phyloP scores from a whole-genome alignment of 2,797 vertebrate genomes.

The Myioborus miniatus region DNA sequence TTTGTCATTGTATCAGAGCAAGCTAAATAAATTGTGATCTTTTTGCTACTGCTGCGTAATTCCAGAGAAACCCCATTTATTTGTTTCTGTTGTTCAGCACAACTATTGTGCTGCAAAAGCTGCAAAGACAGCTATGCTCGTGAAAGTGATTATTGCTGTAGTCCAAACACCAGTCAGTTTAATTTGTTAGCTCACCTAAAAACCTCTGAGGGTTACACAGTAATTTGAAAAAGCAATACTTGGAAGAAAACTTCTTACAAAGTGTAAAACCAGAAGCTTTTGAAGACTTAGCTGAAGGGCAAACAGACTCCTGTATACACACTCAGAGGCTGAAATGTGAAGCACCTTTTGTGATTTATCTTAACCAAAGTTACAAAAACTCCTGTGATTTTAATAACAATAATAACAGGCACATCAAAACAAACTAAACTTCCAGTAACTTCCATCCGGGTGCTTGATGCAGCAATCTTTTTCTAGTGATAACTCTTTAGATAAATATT shows the following conservation, averaged over 20 bases:
- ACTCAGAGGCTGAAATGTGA: background rate
- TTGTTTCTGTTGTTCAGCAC: background rate
- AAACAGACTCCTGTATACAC: background rate
- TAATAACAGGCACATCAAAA: background rate
- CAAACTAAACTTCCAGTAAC: background rate
- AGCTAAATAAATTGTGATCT: background rate
- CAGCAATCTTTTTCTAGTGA: background rate
- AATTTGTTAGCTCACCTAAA: background rate
- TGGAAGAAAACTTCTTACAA: background rate
- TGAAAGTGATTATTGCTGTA: background rate
- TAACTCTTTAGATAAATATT: background rate
- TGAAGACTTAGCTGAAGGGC: background rate
- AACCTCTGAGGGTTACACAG: rapidly evolving
- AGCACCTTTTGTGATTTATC: background rate
- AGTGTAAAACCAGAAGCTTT: background rate
- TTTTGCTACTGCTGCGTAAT: background rate
- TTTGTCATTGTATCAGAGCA: background rate
- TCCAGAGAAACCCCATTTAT: background rate
- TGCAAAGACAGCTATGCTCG: background rate
- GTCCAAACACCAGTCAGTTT: background rate
- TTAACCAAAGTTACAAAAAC: background rate
- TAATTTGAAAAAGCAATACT: background rate
- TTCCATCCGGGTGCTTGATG: background rate
- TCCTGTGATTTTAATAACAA: background rate
- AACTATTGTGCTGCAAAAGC: background rate